These are phyloP conservation scores for Chrysolina oricalcia DNA, from an alignment of 2,888 invertebrate species.

Conservation along the genomic window DNA sequence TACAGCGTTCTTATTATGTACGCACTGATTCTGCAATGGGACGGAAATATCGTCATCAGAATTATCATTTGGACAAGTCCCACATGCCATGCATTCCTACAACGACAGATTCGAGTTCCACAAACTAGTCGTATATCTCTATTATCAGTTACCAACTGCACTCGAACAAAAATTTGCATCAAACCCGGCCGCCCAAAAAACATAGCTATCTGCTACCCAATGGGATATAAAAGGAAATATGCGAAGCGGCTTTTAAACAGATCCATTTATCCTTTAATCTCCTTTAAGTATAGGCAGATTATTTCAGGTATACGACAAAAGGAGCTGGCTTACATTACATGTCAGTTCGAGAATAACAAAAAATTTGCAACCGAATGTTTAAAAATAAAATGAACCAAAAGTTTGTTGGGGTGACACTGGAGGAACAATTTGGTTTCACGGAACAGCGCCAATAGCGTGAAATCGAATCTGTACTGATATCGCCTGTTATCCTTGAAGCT, in stretches of 20 bases:
- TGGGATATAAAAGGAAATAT: constrained; percentile 32
- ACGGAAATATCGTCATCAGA: constrained; percentile 28
- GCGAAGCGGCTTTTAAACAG: constrained; percentile 14
- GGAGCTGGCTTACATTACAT: neutral
- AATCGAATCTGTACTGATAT: too few relatives aligned
- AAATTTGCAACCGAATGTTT: neutral
- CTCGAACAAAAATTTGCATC: constrained; percentile 41
- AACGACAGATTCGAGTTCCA: constrained; percentile 16
- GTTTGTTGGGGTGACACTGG: too few relatives aligned
- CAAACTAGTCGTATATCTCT: constrained; percentile 38
- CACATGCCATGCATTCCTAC: constrained; percentile 7
- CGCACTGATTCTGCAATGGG: neutral
- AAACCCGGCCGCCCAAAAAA: constrained; percentile 35
- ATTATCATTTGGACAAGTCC: constrained; percentile 25
- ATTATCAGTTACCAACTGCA: constrained; percentile 35
- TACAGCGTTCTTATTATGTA: too few relatives aligned
- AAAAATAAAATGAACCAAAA: too few relatives aligned
- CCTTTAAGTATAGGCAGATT: constrained; percentile 17
- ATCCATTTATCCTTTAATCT: constrained; percentile 21
- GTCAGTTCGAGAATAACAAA: neutral
- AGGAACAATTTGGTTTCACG: too few relatives aligned
- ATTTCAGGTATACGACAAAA: neutral
- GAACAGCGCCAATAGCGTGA: too few relatives aligned
- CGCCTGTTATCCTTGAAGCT: too few relatives aligned
- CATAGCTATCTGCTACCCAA: constrained; percentile 34